Base-by-base conservation (phyloP, 2,888 invertebrate genomes). In the Molanna angustata region DNA sequence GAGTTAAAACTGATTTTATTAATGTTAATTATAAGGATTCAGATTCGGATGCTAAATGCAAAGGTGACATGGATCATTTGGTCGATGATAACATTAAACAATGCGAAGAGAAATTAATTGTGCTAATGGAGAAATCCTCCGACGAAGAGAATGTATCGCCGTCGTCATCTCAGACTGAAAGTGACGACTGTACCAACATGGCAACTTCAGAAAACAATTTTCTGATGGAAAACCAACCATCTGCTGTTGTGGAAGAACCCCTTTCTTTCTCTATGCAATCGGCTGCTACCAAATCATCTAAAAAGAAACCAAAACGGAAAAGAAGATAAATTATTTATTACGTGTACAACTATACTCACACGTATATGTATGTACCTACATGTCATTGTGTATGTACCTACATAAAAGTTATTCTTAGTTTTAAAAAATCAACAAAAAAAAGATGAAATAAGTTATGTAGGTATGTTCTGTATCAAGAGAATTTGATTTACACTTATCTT, bases 251-350 rank as follows among this genome's bases (percentile, higher is more conserved):
- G 61, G 52, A 64, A 62, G 52, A 63, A 62, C 58, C 54, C 14
- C 67, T 72, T 61, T 69, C 70, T 54, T 71, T 67, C 59, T 59
- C 68, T 56, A 64, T 67, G 55, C 64, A 67, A 63, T 37, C 40
- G 3, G 68, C 72, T 62, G 68, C 67, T 43, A 63, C 68, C 61
- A 76, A 76, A 66, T 64, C 69, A 59, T 74, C 75, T 59, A 72
- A 76, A 64, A 79, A 78, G 65, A 81, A 80, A 65, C 72, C 80
- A 46, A 82, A 80, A 65, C 80, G 78, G 65, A 82, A 81, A 72
- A 79, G 80, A 66, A 82, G 81, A 70, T 82, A 80, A 75, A 60
- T 54, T 57, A 22, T 46, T 1, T n/a, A n/a, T n/a, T n/a, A n/a
- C n/a, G n/a, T n/a, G n/a, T n/a, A n/a, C n/a, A n/a, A n/a, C n/a